Percentiles rank a stretch among this genome's conserved stretches.
Conservation (phyloP, 2,113 vertebrate genomes). For the Spizaetus ornatus region DNA sequence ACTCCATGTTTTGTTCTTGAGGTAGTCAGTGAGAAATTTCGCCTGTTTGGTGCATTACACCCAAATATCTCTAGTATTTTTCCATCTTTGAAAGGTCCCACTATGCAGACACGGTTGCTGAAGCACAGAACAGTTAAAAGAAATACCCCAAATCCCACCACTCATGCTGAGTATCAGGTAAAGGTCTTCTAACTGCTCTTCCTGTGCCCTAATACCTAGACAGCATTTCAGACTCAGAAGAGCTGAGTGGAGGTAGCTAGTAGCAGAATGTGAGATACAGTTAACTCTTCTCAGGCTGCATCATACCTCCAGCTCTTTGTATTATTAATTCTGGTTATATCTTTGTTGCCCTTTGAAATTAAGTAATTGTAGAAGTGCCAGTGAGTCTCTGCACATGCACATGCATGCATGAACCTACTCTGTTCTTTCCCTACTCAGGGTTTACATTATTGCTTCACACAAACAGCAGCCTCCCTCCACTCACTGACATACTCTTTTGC, state of each 20-base stretch:
- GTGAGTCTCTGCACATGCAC: neutral
- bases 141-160: neutral
- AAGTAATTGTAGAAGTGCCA: neutral
- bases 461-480: neutral
- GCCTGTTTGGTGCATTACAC: neutral
- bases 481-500: neutral
- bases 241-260: neutral
- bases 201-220: neutral
- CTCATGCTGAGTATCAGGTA: neutral
- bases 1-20: neutral
- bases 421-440: neutral
- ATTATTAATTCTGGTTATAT: neutral
- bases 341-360: neutral
- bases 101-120: fast-evolving
- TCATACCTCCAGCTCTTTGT: neutral
- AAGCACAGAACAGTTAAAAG: neutral
- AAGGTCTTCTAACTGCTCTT: neutral
- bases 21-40: neutral
- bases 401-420: neutral
- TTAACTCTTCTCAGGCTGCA: neutral
- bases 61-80: neutral
- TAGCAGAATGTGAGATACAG: neutral
- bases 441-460: neutral
- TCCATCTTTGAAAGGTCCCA: neutral
- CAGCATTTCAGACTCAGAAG: neutral